Evolutionary conservation across 2,888 invertebrate species (phyloP).

Genomic region (Seira sanloemensis): DNA sequence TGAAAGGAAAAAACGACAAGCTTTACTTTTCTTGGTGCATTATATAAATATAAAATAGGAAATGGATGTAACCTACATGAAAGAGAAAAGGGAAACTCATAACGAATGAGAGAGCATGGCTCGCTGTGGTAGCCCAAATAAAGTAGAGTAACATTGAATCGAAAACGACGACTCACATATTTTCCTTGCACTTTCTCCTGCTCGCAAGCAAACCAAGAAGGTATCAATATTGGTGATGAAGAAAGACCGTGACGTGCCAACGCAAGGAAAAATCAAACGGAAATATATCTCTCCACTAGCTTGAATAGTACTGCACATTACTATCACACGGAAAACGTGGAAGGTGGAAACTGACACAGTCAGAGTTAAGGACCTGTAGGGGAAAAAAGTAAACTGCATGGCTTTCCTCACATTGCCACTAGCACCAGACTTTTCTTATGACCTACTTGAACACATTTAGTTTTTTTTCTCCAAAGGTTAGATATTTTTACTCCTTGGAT

Average conservation of each 20-base stretch:
- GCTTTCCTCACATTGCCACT: background rate
- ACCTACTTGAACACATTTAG: constrained; percentile 55
- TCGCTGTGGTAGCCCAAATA: constrained; percentile 5
- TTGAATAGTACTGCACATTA: too few relatives aligned
- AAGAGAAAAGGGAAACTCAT: background rate
- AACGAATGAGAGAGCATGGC: background rate
- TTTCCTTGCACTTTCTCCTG: constrained; percentile 2
- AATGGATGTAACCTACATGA: background rate
- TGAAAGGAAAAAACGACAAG: constrained; percentile 2
- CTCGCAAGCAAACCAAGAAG: background rate
- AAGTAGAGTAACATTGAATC: background rate
- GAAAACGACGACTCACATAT: background rate
- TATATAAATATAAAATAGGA: constrained; percentile 14
- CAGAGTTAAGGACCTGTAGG: background rate
- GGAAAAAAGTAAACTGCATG: constrained; percentile 11
- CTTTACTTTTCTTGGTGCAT: background rate
- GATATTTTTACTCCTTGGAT: background rate
- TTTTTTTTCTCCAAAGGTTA: constrained; percentile 46
- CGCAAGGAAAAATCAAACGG: background rate
- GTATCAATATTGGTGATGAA: background rate
- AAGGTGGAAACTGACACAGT: background rate
- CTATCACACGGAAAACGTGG: background rate
- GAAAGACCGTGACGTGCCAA: background rate
- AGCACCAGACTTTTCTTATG: too few relatives aligned
- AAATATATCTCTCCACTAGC: background rate